Percentiles rank a stretch among this genome's conserved stretches.
phyloP scores from a whole-genome alignment of 2,797 vertebrate genomes.

The Propithecus perrieri region DNA sequence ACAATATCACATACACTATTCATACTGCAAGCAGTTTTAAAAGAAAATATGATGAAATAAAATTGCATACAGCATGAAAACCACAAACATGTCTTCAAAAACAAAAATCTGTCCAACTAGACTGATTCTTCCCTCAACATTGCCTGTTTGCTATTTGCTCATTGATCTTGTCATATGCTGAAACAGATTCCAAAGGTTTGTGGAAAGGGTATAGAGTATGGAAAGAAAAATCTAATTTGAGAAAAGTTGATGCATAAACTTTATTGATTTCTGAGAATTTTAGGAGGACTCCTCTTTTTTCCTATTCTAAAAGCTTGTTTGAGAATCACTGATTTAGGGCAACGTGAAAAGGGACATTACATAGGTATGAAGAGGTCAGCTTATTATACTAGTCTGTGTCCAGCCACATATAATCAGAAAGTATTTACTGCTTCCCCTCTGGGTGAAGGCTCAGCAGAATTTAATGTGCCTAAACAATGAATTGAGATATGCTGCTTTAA shows the following conservation, averaged over 20 bases:
- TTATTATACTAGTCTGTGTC: neutral
- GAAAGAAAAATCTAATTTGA: neutral
- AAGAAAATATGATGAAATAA: neutral
- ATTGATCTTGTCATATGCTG: neutral
- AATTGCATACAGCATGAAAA: neutral
- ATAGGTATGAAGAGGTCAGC: neutral
- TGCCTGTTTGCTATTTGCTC: neutral
- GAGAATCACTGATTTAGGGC: neutral
- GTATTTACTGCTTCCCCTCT: neutral
- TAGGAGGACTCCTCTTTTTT: neutral
- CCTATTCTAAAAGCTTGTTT: neutral
- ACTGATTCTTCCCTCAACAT: neutral
- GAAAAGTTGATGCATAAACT: neutral
- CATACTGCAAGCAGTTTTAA: neutral
- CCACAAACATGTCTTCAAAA: neutral
- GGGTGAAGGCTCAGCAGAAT: neutral
- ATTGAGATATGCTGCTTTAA: constrained; percentile 40
- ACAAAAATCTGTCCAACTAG: neutral
- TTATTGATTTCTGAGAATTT: neutral
- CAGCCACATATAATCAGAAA: neutral
- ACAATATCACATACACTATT: neutral
- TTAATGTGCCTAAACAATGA: neutral
- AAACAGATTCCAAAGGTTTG: neutral
- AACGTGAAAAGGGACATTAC: neutral
- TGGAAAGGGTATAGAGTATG: neutral